A percentile compares a stretch with the other conserved stretches of the same genome.
These are phyloP conservation scores for Pseudeuparius sepicola DNA, from an alignment of 2,888 invertebrate species.

Conservation along the genomic window DNA sequence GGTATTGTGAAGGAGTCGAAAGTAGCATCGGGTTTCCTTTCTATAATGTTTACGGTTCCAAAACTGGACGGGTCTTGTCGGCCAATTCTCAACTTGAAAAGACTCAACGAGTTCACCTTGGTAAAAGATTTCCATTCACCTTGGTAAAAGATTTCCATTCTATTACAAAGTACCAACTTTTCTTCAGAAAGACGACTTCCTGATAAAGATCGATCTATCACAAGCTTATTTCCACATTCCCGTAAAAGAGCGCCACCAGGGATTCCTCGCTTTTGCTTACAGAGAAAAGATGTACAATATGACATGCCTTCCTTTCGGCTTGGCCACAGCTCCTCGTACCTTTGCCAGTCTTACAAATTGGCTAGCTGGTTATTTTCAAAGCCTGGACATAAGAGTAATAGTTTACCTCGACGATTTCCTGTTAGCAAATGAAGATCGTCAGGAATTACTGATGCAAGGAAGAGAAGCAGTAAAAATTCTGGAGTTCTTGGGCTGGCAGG, in stretches of 20 bases:
- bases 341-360: conserved; percentile 8
- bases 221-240: conserved; percentile 24
- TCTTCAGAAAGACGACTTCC: conserved; percentile 18
- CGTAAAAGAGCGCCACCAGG: conserved; percentile 15
- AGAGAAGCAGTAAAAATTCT: conserved; percentile 10
- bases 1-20: not conserved
- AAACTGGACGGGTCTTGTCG: conserved; percentile 13
- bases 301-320: conserved; percentile 21
- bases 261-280: conserved; percentile 17
- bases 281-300: conserved; percentile 16
- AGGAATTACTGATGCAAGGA: conserved; percentile 7
- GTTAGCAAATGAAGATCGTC: conserved; percentile 14
- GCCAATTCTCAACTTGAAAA: conserved; percentile 17
- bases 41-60: conserved; percentile 17
- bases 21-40: conserved; percentile 5
- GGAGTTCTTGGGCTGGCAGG: conserved; percentile 6
- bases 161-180: conserved; percentile 21
- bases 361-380: conserved; percentile 13
- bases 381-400: conserved; percentile 20
- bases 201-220: conserved; percentile 22
- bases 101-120: conserved; percentile 16
- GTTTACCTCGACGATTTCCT: conserved; percentile 27
- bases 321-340: conserved; percentile 11
- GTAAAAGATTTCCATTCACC: conserved; percentile 19
- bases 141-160: too few species aligned